A percentile compares a stretch with the other conserved stretches of the same genome.
Evolutionary conservation across 2,113 vertebrate genomes (phyloP).

Genomic region (Lipophrys pholis): DNA sequence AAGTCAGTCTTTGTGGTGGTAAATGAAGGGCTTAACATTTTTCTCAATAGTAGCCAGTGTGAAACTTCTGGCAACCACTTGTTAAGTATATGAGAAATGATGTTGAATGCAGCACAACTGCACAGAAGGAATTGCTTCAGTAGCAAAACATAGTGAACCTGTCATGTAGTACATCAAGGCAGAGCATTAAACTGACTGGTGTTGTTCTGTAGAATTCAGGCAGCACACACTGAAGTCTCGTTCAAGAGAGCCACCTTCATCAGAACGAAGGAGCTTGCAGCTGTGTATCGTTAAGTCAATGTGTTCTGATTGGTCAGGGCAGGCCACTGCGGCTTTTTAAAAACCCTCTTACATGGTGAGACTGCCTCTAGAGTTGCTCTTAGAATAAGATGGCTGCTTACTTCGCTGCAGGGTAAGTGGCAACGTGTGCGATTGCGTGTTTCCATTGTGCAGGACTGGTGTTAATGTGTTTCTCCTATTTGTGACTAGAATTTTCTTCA

Average conservation of each 20-base stretch:
- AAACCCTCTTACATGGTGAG: not conserved
- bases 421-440: accelerated
- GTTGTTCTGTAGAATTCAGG: not conserved
- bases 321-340: constrained; percentile 4
- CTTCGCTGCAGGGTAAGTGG: constrained; percentile 7
- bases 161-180: too few relatives aligned
- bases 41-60: too few relatives aligned
- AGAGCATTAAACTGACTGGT: too few relatives aligned
- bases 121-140: too few relatives aligned
- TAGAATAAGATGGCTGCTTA: constrained; percentile 24
- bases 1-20: too few relatives aligned
- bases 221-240: not conserved
- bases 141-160: too few relatives aligned
- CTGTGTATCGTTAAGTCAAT: constrained; percentile 16
- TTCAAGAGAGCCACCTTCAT: not conserved
- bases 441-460: not conserved
- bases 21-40: too few relatives aligned
- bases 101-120: too few relatives aligned
- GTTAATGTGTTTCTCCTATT: not conserved
- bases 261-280: constrained; percentile 2
- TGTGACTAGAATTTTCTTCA: constrained; percentile 23
- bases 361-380: not conserved
- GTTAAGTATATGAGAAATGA: too few relatives aligned
- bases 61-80: too few relatives aligned
- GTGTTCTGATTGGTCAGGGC: constrained; percentile 31